These are phyloP conservation scores for Tetranychus truncatus DNA, from an alignment of 2,888 invertebrate species.

Conservation along the genomic window DNA sequence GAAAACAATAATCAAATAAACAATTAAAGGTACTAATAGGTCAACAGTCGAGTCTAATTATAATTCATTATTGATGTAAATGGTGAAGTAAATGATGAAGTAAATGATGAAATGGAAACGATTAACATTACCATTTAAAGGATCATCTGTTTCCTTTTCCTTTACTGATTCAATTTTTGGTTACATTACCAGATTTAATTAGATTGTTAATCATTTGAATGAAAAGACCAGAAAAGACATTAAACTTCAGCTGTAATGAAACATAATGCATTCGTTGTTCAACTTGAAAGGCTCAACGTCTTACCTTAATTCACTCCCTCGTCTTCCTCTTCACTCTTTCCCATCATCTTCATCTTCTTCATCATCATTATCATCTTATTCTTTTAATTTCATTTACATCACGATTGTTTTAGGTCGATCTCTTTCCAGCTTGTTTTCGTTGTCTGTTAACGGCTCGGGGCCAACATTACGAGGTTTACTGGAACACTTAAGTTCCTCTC, in stretches of 20 bases:
- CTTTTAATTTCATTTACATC: neutral
- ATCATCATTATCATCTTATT: neutral
- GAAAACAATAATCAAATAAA: no score
- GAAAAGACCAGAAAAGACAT: neutral
- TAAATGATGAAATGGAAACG: no score
- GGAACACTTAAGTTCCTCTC: neutral
- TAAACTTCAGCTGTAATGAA: neutral
- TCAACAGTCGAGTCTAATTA: no score
- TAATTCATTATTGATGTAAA: no score
- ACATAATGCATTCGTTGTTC: neutral
- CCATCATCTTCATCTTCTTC: neutral
- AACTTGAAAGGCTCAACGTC: neutral
- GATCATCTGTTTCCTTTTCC: neutral
- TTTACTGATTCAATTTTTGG: neutral
- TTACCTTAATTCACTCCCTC: neutral
- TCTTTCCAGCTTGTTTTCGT: neutral
- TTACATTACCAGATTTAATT: no score
- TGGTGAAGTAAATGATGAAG: no score
- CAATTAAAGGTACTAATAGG: no score
- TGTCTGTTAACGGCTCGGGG: constrained; percentile 1
- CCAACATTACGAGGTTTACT: constrained; percentile 2
- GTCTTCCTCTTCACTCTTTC: neutral
- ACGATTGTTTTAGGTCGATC: neutral
- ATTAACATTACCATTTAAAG: neutral
- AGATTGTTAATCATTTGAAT: neutral